Percentiles rank a stretch among this genome's conserved stretches.
These are phyloP conservation scores for Centrocercus urophasianus DNA, from an alignment of 2,113 vertebrate genomes.

Conservation along the genomic window DNA sequence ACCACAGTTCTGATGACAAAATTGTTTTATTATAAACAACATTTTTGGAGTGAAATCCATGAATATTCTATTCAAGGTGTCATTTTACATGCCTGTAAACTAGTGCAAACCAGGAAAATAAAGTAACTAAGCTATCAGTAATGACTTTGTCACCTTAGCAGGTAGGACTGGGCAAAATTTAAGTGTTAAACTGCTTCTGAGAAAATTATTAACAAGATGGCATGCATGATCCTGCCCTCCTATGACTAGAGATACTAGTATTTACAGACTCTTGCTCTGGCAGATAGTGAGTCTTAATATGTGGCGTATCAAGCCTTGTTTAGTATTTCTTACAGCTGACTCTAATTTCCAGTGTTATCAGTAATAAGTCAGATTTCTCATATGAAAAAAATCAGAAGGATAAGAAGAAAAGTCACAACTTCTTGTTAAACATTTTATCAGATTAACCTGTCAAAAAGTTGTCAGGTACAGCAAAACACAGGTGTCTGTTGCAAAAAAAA, in stretches of 20 bases:
- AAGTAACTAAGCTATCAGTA: not conserved
- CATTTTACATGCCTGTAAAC: not conserved
- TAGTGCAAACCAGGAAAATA: not conserved
- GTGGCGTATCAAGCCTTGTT: not conserved
- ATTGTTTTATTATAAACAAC: not conserved
- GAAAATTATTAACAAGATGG: not conserved
- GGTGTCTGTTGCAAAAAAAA: not conserved
- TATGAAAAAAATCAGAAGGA: not conserved
- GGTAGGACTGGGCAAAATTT: not conserved
- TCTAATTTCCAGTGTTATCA: conserved; percentile 10
- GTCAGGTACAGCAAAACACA: not conserved
- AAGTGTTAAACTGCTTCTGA: not conserved
- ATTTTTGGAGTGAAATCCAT: not conserved
- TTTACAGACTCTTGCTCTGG: not conserved
- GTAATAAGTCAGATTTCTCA: not conserved
- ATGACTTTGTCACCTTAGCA: not conserved
- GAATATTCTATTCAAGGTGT: not conserved
- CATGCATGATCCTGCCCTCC: not conserved
- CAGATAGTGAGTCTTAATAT: not conserved
- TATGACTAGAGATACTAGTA: not conserved
- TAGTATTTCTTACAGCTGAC: not conserved
- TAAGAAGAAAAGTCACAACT: not conserved
- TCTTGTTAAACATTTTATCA: conserved; percentile 44
- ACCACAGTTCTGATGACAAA: not conserved
- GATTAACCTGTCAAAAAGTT: conserved; percentile 25